Percentiles rank a stretch among this genome's conserved stretches.
phyloP scores from a whole-genome alignment of 2,113 vertebrate species.

The Phycodurus eques region DNA sequence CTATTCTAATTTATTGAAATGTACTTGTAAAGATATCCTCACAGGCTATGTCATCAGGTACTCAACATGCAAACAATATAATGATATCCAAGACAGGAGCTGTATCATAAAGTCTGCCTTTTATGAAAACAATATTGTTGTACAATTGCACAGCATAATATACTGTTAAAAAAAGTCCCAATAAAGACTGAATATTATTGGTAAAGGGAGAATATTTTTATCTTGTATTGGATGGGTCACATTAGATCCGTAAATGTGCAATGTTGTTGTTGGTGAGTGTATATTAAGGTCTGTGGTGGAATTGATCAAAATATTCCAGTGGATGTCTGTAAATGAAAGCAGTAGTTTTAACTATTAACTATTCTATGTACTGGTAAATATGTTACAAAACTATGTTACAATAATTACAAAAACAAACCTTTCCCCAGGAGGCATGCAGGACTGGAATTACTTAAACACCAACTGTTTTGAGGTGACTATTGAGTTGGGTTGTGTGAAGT shows the following conservation, averaged over 20 bases:
- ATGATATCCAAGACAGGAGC: not conserved
- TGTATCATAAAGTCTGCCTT: not conserved
- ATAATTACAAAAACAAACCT: not conserved
- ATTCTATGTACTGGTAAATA: not conserved
- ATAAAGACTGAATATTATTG: not conserved
- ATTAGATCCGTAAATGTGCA: too few relatives aligned
- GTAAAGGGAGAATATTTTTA: too few relatives aligned
- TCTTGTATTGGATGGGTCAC: too few relatives aligned
- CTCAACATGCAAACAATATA: not conserved
- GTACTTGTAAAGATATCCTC: not conserved
- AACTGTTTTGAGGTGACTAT: constrained; percentile 99
- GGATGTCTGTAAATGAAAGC: not conserved
- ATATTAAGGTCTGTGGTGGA: not conserved
- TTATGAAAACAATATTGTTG: not conserved
- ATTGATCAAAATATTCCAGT: not conserved
- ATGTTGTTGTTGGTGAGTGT: too few relatives aligned
- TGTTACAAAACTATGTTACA: not conserved
- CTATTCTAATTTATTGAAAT: too few relatives aligned
- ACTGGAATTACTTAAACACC: constrained; percentile 97
- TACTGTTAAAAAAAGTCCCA: not conserved
- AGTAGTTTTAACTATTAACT: not conserved
- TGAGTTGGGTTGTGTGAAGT: constrained; percentile 92
- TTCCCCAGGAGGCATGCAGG: constrained; percentile 92
- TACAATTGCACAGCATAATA: not conserved
- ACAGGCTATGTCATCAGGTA: not conserved